Base-by-base conservation (phyloP, 2,888 invertebrate species). In the Orthosia gothica region DNA sequence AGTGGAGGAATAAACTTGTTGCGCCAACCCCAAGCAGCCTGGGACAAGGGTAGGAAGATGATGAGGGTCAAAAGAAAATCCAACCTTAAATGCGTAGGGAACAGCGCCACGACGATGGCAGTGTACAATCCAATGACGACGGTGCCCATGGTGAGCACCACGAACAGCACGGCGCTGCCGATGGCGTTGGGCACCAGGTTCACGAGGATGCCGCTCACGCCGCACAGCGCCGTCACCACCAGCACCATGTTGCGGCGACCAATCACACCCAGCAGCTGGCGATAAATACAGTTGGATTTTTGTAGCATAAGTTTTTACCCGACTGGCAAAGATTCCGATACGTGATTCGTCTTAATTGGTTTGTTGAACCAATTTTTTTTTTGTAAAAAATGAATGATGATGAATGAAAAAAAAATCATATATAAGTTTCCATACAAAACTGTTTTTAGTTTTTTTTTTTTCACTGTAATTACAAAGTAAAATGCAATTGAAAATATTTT, bases 161-260 rank as follows among this genome's bases (percentile, higher is more conserved):
- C 92, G 80, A 97, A 92, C 0, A 97, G 93, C 0, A 97, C 90
- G 0, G 97, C 94, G 80, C 97, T 97, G 83, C 97, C 95, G 47
- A 95, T 89, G 12, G 97, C 97, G 49, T 97, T 96, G n/a, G 95
- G 95, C 2, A 97, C 92, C 92, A 97, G 97, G 90, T 98, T 97
- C 49, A 98, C 95, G 3, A 96, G 88, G 11, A 97, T 93, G 0
- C 97, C 97, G 61, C 97, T 95, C 0, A 95, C 47, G 0, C 97
- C 97, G 15, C 97, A 97, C 0, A 97, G 23, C 0, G 96, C 59
- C 23, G 96, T 92, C 84, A 91, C 87, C 81, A 90, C 86, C 90
- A 97, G 91, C 55, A 95, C 91, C 23, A 97, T 90, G 86, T 96
- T 97, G 70, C 97, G 97, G 18, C 97, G 97, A 40, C 98, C 97